Percentiles rank a stretch among this genome's conserved stretches.
phyloP scores from a whole-genome alignment of 2,888 invertebrate genomes.

The Zeuzera pyrina region DNA sequence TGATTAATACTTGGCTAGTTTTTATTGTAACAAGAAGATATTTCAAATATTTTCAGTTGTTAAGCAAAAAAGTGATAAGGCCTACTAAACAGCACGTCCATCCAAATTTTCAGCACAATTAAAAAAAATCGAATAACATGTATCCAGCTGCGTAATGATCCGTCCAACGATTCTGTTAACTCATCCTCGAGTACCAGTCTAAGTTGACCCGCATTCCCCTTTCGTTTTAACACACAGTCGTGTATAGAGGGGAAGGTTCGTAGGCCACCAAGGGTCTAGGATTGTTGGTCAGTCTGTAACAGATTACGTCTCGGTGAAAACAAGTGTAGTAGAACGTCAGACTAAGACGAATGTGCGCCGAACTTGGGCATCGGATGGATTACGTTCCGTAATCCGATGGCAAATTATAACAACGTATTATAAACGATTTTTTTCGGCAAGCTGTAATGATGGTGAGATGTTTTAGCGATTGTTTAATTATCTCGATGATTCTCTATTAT shows the following conservation, averaged over 20 bases:
- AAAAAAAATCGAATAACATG: slow-evolving; percentile 29
- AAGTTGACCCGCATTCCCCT: slow-evolving; percentile 16
- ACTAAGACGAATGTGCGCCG: slow-evolving; percentile 42
- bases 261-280: slow-evolving; percentile 12
- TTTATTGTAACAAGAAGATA: too few species aligned
- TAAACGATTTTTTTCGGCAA: too few species aligned
- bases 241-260: slow-evolving; percentile 2
- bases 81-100: slow-evolving; percentile 18
- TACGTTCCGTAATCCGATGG: slow-evolving; percentile 7
- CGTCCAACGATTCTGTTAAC: slow-evolving; percentile 45
- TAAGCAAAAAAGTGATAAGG: too few species aligned
- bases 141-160: slow-evolving; percentile 41
- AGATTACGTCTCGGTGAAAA: slow-evolving; percentile 38
- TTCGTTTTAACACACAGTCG: slow-evolving; percentile 1
- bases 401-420: slow-evolving; percentile 5
- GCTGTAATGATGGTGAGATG: too few species aligned
- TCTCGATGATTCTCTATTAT: too few species aligned
- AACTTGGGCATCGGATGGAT: slow-evolving; percentile 26
- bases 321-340: slow-evolving; percentile 39
- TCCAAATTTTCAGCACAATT: slow-evolving; percentile 32
- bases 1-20: too few species aligned
- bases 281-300: slow-evolving; percentile 23
- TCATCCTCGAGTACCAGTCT: slow-evolving; percentile 30
- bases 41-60: too few species aligned
- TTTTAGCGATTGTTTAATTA: too few species aligned